A percentile compares a stretch with the other conserved stretches of the same genome.
These are phyloP conservation scores for Tetranychus urticae DNA, from an alignment of 1,140 invertebrate species.

Conservation along the genomic window DNA sequence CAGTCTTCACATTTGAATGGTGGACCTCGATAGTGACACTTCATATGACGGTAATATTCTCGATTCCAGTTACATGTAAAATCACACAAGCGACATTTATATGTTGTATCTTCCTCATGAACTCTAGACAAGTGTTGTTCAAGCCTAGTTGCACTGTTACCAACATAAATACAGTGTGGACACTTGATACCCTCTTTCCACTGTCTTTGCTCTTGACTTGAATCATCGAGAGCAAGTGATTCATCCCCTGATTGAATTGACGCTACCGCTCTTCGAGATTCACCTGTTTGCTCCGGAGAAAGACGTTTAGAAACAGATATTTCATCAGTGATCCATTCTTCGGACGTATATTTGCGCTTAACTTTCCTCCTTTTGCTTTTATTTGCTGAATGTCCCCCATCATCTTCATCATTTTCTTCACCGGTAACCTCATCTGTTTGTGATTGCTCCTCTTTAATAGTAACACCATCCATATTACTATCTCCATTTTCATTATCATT, in stretches of 20 bases:
- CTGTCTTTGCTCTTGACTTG: neutral
- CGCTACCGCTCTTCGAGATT: neutral
- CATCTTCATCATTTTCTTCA: too few species aligned
- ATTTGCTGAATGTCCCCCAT: too few species aligned
- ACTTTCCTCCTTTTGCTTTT: too few species aligned
- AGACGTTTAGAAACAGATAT: neutral
- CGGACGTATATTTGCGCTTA: constrained; percentile 23
- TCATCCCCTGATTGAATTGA: neutral
- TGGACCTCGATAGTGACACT: constrained; percentile 33
- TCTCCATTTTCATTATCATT: neutral
- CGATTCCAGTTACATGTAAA: constrained; percentile 37
- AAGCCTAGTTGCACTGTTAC: constrained; percentile 23
- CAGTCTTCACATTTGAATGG: constrained; percentile 37
- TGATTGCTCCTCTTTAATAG: neutral
- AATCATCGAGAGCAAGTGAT: neutral
- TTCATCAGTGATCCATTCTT: constrained; percentile 17
- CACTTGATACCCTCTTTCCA: constrained; percentile 23
- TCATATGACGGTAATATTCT: constrained; percentile 37
- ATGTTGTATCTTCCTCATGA: constrained; percentile 32
- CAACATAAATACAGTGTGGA: constrained; percentile 26
- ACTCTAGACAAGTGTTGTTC: constrained; percentile 27
- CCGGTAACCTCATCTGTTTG: too few species aligned
- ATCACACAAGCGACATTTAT: constrained; percentile 34
- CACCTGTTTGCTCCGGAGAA: neutral
- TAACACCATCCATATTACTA: neutral